A percentile compares a stretch with the other conserved stretches of the same genome.
These are phyloP conservation scores for Zaprionus nigranus DNA, from an alignment of 1,140 invertebrate species.

Conservation along the genomic window DNA sequence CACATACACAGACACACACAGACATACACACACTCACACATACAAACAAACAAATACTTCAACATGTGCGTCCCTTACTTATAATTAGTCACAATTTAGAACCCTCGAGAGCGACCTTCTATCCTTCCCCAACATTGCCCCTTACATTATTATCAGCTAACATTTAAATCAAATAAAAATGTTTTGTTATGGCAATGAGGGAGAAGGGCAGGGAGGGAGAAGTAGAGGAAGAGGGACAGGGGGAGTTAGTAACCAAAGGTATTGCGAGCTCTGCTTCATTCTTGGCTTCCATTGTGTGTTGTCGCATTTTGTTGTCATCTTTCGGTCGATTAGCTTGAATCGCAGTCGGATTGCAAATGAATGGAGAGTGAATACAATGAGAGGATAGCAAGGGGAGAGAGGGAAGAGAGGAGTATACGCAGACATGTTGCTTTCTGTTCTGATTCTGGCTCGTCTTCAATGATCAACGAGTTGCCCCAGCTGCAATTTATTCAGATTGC, in stretches of 20 bases:
- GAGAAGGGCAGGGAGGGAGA: background rate
- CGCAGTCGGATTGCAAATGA: background rate
- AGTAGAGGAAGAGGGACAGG: background rate
- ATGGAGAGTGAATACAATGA: background rate
- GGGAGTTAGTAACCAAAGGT: background rate
- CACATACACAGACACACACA: background rate
- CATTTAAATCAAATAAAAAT: slow-evolving; percentile 47
- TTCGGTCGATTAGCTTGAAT: slow-evolving; percentile 10
- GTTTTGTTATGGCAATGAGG: slow-evolving; percentile 24
- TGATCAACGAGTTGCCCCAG: no score
- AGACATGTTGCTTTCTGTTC: no score
- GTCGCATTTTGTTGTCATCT: background rate
- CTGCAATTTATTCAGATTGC: slow-evolving; percentile 1
- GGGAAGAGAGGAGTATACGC: background rate
- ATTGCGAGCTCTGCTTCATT: no score
- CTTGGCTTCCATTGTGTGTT: background rate
- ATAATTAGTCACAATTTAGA: slow-evolving; percentile 68
- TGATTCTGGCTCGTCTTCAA: no score
- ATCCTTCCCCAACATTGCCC: background rate
- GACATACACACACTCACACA: background rate
- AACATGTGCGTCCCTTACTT: slow-evolving; percentile 1
- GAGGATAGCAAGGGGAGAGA: background rate
- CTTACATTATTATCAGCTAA: slow-evolving; percentile 28
- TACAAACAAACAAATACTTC: background rate
- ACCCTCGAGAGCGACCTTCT: background rate